A percentile compares a stretch with the other conserved stretches of the same genome.
phyloP scores from a whole-genome alignment of 1,140 invertebrate species.

The Armadillidium nasatum region DNA sequence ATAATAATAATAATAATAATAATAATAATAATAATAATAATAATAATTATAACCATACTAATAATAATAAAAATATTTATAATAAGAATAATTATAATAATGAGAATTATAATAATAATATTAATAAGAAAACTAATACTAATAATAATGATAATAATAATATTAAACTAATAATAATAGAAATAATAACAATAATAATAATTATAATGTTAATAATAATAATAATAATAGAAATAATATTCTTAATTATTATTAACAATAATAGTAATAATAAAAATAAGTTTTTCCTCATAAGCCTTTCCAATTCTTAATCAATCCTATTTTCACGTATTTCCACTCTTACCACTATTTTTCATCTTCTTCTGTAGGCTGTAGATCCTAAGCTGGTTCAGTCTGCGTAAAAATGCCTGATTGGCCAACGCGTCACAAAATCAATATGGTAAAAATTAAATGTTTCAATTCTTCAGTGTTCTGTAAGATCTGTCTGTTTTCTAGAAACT shows the following conservation, averaged over 20 bases:
- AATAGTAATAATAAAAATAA: not conserved
- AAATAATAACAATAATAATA: no score
- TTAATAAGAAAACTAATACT: not conserved
- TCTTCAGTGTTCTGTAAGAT: not conserved
- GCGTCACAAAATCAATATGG: not conserved
- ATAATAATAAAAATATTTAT: not conserved
- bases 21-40: slow-evolving; percentile 12
- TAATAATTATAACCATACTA: not conserved
- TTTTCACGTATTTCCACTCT: slow-evolving; percentile 16
- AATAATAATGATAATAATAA: slow-evolving; percentile 10
- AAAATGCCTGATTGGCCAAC: not conserved
- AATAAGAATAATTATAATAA: not conserved
- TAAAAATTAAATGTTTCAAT: not conserved
- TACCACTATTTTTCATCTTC: slow-evolving; percentile 30
- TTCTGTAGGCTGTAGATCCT: slow-evolving; percentile 41
- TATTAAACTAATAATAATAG: not conserved
- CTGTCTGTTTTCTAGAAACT: not conserved
- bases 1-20: slow-evolving; percentile 1
- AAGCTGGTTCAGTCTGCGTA: slow-evolving; percentile 40
- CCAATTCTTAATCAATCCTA: slow-evolving; percentile 4
- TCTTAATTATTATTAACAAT: not conserved
- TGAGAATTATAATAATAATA: not conserved
- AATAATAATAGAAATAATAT: no score
- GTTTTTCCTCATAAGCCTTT: not conserved
- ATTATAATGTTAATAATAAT: no score